Percentiles rank a stretch among this genome's conserved stretches.
These are phyloP conservation scores for Eptatretus atami DNA, from an alignment of 2,797 vertebrate species.

Conservation along the genomic window DNA sequence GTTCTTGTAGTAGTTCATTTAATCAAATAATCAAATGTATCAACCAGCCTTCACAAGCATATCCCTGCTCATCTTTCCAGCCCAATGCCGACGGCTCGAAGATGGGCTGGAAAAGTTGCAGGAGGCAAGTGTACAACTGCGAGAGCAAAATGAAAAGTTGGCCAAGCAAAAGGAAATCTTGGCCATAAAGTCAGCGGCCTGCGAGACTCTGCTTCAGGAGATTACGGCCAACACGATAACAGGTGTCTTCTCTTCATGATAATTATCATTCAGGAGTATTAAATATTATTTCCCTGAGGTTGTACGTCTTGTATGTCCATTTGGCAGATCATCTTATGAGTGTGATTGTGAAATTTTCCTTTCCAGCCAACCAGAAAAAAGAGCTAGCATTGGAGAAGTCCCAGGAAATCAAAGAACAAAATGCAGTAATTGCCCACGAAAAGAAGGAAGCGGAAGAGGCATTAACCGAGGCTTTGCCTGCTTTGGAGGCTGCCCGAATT, in stretches of 20 bases:
- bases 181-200: constrained; percentile 48
- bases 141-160: constrained; percentile 46
- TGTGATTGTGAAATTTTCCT: too few species aligned
- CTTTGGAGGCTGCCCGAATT: constrained; percentile 42
- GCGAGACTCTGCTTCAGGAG: constrained; percentile 37
- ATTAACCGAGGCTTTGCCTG: constrained; percentile 47
- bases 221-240: constrained; percentile 35
- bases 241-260: constrained; percentile 18
- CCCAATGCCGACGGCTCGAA: constrained; percentile 50
- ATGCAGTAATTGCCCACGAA: constrained; percentile 46
- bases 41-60: too few species aligned
- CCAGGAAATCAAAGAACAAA: constrained; percentile 54
- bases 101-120: constrained; percentile 63
- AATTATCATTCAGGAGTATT: too few species aligned
- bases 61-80: constrained; percentile 14
- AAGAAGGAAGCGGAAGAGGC: constrained; percentile 50
- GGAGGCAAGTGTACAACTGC: constrained; percentile 48
- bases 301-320: too few species aligned
- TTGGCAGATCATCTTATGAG: too few species aligned
- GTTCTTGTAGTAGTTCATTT: neutral
- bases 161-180: constrained; percentile 58
- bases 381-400: constrained; percentile 53
- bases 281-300: too few species aligned
- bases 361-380: constrained; percentile 57
- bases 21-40: neutral